These are phyloP conservation scores for Autographa pulchrina DNA, from an alignment of 2,888 invertebrate genomes.

Conservation along the genomic window DNA sequence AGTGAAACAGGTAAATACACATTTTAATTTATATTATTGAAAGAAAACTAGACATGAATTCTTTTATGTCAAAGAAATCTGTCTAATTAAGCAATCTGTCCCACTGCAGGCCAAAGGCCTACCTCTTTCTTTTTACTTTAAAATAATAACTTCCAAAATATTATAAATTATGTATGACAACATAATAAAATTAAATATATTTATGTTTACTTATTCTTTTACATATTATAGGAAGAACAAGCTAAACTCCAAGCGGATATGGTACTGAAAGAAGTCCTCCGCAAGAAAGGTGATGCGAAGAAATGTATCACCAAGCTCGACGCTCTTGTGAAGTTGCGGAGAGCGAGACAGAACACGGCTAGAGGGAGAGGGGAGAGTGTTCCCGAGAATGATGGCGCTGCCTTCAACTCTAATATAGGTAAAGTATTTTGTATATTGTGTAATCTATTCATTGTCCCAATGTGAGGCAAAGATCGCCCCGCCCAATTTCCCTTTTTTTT, in stretches of 20 bases:
- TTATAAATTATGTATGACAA: no score
- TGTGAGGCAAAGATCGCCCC: no score
- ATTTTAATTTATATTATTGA: background rate
- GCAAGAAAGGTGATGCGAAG: slow-evolving; percentile 92
- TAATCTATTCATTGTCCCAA: no score
- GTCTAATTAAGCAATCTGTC: no score
- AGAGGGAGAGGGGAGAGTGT: slow-evolving; percentile 90
- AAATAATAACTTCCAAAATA: no score
- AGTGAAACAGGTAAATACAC: slow-evolving; percentile 87
- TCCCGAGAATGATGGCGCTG: slow-evolving; percentile 85
- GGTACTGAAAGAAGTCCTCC: slow-evolving; percentile 91
- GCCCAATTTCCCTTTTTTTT: no score
- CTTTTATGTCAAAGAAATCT: no score
- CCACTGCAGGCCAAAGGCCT: no score
- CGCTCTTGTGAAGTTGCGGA: slow-evolving; percentile 91
- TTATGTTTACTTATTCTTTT: background rate
- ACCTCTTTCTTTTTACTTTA: no score
- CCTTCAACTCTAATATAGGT: slow-evolving; percentile 91
- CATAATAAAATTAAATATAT: background rate
- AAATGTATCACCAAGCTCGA: slow-evolving; percentile 91
- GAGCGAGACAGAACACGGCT: slow-evolving; percentile 90
- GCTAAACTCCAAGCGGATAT: slow-evolving; percentile 92
- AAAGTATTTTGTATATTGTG: slow-evolving; percentile 56
- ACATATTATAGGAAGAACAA: slow-evolving; percentile 89
- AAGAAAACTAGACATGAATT: no score